Evolutionary conservation across 1,140 invertebrate species (phyloP), one percentile per base, ranked within the genome.

Genomic region (Ostrea edulis): DNA sequence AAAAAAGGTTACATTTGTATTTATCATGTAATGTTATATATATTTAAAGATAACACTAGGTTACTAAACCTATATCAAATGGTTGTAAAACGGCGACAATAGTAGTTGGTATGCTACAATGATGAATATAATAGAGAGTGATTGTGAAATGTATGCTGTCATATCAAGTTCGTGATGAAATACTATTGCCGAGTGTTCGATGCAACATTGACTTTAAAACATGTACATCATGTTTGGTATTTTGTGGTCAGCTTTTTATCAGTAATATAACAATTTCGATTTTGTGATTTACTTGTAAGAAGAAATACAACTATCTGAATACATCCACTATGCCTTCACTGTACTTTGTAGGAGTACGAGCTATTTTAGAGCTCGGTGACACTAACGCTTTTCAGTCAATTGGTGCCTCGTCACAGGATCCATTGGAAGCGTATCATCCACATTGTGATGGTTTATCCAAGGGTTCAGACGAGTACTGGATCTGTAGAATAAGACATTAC

Each of bases 401-500:
- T 81, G 71, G 71, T 81, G 71, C 71, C 35, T 81, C 71, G 14
- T 81, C 35, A 12, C 58, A 62, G 58, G 58, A 62, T 62, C 58
- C 58, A 14, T n/a, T 35, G 71, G 14, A 81, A 8, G 14, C 14
- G 35, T 35, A 22, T 44, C 17, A 20, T 25, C 35, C 35, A 20
- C 20, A 54, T 7, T 84, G 82, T 20, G 82, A 52, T n/a, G 17
- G 22, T n/a, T 17, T 53, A 17, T 8, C 8, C 8, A 17, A 20
- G 22, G 52, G 81, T 25, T 68, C 65, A 11, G 94, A 95, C 81
- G 89, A 90, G 11, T 95, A 94, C 82, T 92, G 94, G 90, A 87
- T 88, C 9, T 95, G 95, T 91, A 88, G 92, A 55, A 88, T 94
- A 4, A 86, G 92, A 53, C 89, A 93, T 12, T 92, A 92, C 14